phyloP scores from a whole-genome alignment of 64 coral and sea anemone species.

The Exaiptasia diaphana region DNA sequence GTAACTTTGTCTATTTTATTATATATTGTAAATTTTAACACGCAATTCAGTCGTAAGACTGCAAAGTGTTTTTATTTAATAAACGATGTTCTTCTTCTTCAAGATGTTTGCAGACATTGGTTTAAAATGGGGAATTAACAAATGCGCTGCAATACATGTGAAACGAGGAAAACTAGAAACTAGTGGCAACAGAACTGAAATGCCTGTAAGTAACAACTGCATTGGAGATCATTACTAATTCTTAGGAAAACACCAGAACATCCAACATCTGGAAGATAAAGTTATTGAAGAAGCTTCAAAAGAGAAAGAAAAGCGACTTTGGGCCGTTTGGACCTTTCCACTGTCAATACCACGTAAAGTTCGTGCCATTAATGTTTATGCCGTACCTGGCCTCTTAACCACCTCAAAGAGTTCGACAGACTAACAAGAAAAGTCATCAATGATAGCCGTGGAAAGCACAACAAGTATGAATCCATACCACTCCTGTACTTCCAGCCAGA shows the following conservation, averaged over 20 bases:
- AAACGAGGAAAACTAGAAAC: background rate
- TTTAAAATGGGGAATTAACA: background rate
- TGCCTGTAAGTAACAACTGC: background rate
- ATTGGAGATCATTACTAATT: background rate
- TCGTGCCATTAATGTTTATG: no score
- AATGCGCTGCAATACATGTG: background rate
- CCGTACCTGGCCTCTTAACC: background rate
- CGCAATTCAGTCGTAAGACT: no score
- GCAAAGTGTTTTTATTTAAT: no score
- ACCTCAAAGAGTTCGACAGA: conserved; percentile 6
- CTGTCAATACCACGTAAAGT: background rate
- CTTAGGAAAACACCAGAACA: background rate
- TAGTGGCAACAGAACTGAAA: background rate
- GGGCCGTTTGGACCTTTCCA: conserved; percentile 7
- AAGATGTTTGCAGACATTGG: background rate
- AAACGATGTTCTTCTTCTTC: no score
- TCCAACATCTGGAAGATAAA: background rate
- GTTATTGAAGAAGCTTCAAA: conserved; percentile 4
- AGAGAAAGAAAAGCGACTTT: background rate
- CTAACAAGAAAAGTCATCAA: conserved; percentile 7
- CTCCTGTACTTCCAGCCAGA: background rate
- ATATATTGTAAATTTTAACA: background rate
- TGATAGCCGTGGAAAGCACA: background rate
- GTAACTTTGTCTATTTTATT: background rate
- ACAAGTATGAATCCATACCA: background rate